phyloP scores from a whole-genome alignment of 2,113 vertebrate species.

The Taurulus bubalis region DNA sequence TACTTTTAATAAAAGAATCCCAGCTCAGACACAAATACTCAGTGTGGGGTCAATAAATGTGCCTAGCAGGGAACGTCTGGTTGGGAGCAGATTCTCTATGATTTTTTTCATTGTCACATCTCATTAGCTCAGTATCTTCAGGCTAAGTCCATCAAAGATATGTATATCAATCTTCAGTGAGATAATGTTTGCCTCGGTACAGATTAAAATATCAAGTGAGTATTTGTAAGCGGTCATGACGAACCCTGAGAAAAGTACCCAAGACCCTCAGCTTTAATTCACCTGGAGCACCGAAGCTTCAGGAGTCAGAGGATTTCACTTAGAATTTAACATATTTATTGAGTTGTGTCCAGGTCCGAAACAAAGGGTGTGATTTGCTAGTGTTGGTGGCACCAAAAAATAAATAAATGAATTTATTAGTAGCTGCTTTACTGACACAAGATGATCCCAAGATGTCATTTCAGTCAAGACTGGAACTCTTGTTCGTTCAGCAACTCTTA shows the following conservation, averaged over 20 bases:
- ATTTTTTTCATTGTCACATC: neutral
- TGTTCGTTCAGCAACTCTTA: neutral
- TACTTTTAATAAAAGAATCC: constrained; percentile 40
- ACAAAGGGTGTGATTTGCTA: neutral
- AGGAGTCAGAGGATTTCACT: neutral
- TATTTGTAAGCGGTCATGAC: neutral
- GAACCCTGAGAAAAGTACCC: neutral
- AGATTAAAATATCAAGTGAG: neutral
- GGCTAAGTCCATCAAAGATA: neutral
- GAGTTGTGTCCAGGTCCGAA: neutral
- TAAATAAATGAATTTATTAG: neutral
- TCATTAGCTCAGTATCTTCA: neutral
- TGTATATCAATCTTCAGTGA: neutral
- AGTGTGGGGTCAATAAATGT: constrained; percentile 1
- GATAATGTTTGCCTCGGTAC: neutral
- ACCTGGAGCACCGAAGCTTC: neutral
- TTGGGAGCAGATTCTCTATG: neutral
- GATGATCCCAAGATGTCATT: neutral
- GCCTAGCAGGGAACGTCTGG: neutral
- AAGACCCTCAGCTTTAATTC: neutral
- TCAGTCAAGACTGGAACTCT: too few relatives aligned
- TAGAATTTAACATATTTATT: neutral
- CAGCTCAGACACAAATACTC: constrained; percentile 19
- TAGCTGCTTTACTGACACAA: neutral
- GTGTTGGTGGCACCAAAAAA: neutral